phyloP scores from a whole-genome alignment of 2,797 vertebrate species.

The Sebastiscus albofasciatus region DNA sequence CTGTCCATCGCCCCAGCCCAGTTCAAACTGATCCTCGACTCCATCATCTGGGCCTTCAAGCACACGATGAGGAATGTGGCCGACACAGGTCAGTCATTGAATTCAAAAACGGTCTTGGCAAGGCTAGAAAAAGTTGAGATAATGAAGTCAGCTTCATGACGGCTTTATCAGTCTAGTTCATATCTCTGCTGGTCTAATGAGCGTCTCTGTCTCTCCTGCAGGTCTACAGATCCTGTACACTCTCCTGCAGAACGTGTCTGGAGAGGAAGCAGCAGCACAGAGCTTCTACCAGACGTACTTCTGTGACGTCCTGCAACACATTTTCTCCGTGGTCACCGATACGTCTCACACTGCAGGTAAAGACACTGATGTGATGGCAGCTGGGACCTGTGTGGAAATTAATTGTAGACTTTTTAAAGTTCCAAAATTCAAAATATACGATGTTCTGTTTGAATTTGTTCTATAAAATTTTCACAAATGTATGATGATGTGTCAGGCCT shows the following conservation, averaged over 20 bases:
- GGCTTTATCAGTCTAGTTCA: not conserved
- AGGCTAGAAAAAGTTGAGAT: not conserved
- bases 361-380: accelerated
- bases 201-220: constrained; percentile 3
- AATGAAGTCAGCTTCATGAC: not conserved
- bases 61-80: constrained; percentile 99
- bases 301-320: constrained; percentile 97
- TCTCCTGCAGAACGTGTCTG: constrained; percentile 95
- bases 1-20: constrained; percentile 95
- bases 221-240: constrained; percentile 96
- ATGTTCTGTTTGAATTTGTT: not conserved
- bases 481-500: not conserved
- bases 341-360: constrained; percentile 97
- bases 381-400: not conserved
- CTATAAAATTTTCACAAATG: not conserved
- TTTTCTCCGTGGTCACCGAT: constrained; percentile 98
- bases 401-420: not conserved
- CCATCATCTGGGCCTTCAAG: constrained; percentile 99
- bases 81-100: constrained; percentile 88
- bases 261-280: constrained; percentile 95
- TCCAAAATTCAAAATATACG: not conserved
- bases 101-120: not conserved
- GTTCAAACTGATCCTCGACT: constrained; percentile 97
- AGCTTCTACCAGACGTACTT: constrained; percentile 99
- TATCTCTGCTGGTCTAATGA: not conserved